Percentiles rank a stretch among this genome's conserved stretches.
Evolutionary conservation across 2,888 invertebrate genomes (phyloP).

Genomic region (Melanostoma mellinum): DNA sequence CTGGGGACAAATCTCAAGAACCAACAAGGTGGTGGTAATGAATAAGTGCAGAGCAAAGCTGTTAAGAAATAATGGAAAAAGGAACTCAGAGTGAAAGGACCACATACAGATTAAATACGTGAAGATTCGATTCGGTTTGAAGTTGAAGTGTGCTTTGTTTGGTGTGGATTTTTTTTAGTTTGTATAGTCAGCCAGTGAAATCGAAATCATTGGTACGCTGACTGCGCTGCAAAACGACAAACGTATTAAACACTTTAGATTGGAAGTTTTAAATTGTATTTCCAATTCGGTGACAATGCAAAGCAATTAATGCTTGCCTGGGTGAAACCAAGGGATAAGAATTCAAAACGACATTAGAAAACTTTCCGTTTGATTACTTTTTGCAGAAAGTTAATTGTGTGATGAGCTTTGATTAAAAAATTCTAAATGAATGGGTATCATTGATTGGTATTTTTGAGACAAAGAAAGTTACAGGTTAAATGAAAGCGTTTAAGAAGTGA

Average conservation of each 20-base stretch:
- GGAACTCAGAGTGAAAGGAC: constrained; percentile 1
- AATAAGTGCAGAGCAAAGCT: constrained; percentile 6
- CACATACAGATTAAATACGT: neutral
- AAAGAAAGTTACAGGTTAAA: too few species aligned
- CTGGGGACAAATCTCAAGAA: neutral
- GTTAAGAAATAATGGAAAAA: constrained; percentile 12
- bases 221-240: too few species aligned
- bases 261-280: constrained; percentile 11
- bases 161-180: neutral
- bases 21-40: neutral
- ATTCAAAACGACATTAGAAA: too few species aligned
- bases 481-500: too few species aligned
- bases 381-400: too few species aligned
- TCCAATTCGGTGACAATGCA: constrained; percentile 15
- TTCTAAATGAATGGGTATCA: too few species aligned
- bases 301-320: neutral
- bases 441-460: too few species aligned
- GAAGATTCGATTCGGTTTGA: constrained; percentile 6
- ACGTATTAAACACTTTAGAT: neutral
- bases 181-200: neutral
- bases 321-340: neutral
- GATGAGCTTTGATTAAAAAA: too few species aligned
- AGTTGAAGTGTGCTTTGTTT: neutral
- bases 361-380: too few species aligned
- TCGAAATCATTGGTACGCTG: neutral